Percentiles rank a stretch among this genome's conserved stretches.
Evolutionary conservation across 2,797 vertebrate genomes (phyloP).

Genomic region (Sebastes vulpes): DNA sequence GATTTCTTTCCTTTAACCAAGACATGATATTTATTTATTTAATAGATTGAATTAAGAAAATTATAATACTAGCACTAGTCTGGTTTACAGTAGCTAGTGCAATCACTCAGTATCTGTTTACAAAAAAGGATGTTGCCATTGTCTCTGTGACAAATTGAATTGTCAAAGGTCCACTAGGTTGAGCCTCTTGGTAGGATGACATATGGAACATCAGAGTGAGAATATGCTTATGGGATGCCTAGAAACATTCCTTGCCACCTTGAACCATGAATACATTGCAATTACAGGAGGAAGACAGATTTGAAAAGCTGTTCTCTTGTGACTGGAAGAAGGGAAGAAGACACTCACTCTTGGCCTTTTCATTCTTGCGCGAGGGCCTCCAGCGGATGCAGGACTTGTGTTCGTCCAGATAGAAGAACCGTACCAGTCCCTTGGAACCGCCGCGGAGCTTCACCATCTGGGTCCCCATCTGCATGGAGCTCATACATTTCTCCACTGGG

Average conservation of each 20-base stretch:
- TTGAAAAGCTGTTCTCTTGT: neutral
- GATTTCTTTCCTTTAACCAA: no score
- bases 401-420: constrained; percentile 95
- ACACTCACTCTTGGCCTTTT: constrained; percentile 98
- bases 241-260: neutral
- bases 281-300: neutral
- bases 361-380: constrained; percentile 97
- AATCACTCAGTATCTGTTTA: neutral
- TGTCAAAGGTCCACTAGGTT: neutral
- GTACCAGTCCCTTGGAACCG: constrained; percentile 92
- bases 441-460: constrained; percentile 98
- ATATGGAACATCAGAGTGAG: neutral
- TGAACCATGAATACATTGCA: neutral
- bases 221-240: neutral
- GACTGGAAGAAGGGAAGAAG: neutral
- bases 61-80: neutral
- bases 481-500: constrained; percentile 97
- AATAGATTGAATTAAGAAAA: neutral
- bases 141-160: neutral
- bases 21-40: no score
- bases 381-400: constrained; percentile 98
- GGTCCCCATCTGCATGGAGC: constrained; percentile 94
- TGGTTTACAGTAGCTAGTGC: neutral
- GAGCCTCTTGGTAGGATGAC: neutral
- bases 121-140: neutral